Percentiles rank a stretch among this genome's conserved stretches.
Conservation (phyloP, 2,113 vertebrate species). For the Solea senegalensis region DNA sequence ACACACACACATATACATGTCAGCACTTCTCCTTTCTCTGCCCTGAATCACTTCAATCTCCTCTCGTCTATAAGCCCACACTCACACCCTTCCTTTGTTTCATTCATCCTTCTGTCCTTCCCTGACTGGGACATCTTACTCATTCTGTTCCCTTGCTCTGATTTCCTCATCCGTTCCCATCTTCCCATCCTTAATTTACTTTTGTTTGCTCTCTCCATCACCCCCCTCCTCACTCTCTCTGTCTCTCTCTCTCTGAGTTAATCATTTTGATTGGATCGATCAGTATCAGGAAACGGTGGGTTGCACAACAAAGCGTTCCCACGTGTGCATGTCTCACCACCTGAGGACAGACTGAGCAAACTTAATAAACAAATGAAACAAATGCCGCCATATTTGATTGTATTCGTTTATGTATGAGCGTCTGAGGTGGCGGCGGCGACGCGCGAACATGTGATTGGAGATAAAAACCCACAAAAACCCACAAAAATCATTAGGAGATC, state of each 20-base stretch:
- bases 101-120: slow-evolving; percentile 2
- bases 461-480: neutral
- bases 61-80: neutral
- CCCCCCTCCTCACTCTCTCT: slow-evolving; percentile 16
- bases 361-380: slow-evolving; percentile 7
- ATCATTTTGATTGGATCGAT: slow-evolving; percentile 65
- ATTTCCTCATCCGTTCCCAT: slow-evolving; percentile 37
- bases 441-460: neutral
- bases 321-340: slow-evolving; percentile 1
- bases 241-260: slow-evolving; percentile 36
- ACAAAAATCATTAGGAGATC: neutral
- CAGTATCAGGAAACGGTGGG: slow-evolving; percentile 49
- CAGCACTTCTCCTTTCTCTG: neutral
- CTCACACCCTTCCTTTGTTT: neutral
- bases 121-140: slow-evolving; percentile 3
- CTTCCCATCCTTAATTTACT: slow-evolving; percentile 34
- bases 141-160: slow-evolving; percentile 4
- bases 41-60: neutral
- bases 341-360: slow-evolving; percentile 47
- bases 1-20: neutral
- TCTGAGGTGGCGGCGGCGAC: too few relatives aligned
- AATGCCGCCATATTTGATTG: neutral
- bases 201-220: slow-evolving; percentile 46
- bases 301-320: slow-evolving; percentile 38
- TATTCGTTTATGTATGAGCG: neutral